Evolutionary conservation across 2,113 vertebrate genomes (phyloP), one percentile per base, ranked within the genome.

Genomic region (Arenaria interpres): DNA sequence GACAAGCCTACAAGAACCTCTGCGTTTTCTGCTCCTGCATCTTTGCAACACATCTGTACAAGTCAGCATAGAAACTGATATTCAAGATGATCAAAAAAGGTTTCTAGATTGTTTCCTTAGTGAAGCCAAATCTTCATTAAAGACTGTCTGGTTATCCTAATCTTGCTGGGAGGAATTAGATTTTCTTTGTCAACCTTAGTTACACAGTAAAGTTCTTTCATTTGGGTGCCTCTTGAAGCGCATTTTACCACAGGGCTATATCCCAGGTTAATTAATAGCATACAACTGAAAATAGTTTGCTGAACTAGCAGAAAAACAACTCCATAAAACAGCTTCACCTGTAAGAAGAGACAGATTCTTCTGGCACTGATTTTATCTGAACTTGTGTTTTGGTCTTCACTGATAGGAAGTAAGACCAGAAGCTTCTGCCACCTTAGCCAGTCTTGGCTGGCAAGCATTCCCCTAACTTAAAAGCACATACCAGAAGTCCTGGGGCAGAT

Each of bases 301-400:
- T 91, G 91, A 95, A 75, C n/a, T 51, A 89, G 93, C 91, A 96
- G 93, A 96, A 89, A 87, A 93, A 85, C 87, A 85, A 68, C 89
- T 88, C 69, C 75, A 21, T 73, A 73, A 93, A 95, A 89, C n/a
- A 91, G 30, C 33, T 91, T 88, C 66, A 93, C 56, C 39, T 88
- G 78, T 39, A 68, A 85, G 51, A 87, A 75, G 9, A 91, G 35
- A 78, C 21, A 69, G 50, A 92, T 64, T 95, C 74, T 79, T 76
- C 69, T 56, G 81, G 66, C 53, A 88, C 39, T 64, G 78, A 93
- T 89, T 89, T 88, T 73, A 96, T 81, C 84, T 81, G 32, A 81
- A 68, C 71, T 39, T 64, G 21, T 85, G 48, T 87, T 88, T 95
- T 88, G 19, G 64, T 87, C 69, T 90, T 89, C 46, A 51, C 6